Evolutionary conservation across 92 coral and sea anemone species (phyloP).

Genomic region (Bergia puertoricense): DNA sequence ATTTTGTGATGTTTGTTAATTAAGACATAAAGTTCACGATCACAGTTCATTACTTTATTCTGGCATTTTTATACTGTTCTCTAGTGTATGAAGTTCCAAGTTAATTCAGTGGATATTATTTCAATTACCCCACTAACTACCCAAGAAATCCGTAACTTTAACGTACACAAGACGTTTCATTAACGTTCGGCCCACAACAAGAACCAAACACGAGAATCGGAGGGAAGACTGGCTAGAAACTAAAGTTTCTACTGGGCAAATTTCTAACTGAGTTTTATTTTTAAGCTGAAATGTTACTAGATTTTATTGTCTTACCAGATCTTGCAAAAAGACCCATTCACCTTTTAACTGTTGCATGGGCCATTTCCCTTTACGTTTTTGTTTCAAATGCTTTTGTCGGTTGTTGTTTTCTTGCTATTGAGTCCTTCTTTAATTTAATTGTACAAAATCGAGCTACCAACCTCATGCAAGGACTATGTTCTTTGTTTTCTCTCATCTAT

Average conservation of each 20-base stretch:
- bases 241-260: neutral
- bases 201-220: neutral
- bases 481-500: slow-evolving; percentile 2
- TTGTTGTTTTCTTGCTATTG: neutral
- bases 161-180: too few species aligned
- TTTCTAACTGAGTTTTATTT: neutral
- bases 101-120: too few species aligned
- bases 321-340: neutral
- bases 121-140: too few species aligned
- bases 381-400: neutral
- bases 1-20: neutral
- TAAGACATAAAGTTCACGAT: neutral
- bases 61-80: neutral
- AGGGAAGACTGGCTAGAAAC: neutral
- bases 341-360: neutral
- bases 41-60: too few species aligned
- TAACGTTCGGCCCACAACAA: neutral
- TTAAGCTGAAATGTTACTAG: neutral
- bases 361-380: neutral
- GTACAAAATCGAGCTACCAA: slow-evolving; percentile 17
- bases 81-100: neutral
- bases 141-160: too few species aligned
- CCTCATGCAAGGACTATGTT: slow-evolving; percentile 27
- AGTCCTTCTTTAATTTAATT: neutral
- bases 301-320: neutral